Conservation (phyloP, 2,113 vertebrate species). For the Gopherus evgoodei region DNA sequence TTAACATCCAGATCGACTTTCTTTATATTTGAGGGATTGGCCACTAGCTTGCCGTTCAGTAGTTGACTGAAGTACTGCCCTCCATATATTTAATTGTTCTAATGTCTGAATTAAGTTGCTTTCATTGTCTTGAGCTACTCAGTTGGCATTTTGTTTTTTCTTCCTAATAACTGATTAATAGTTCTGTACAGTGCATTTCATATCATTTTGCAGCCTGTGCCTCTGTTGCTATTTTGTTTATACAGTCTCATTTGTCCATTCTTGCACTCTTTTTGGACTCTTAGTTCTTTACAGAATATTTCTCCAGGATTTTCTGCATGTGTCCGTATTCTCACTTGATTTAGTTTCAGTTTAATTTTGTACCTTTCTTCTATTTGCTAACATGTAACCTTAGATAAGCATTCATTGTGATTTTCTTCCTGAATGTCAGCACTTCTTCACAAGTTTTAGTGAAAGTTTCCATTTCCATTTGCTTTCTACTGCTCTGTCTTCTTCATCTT, state of each 20-base stretch:
- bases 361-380: background rate
- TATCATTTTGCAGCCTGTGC: background rate
- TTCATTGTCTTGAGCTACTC: background rate
- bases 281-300: background rate
- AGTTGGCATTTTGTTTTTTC: background rate
- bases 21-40: background rate
- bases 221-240: background rate
- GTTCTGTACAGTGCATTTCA: background rate
- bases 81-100: background rate
- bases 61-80: background rate
- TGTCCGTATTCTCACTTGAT: background rate
- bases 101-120: background rate
- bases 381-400: background rate
- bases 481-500: background rate
- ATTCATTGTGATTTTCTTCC: background rate
- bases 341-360: background rate
- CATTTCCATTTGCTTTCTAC: background rate
- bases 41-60: background rate
- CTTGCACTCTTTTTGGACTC: background rate
- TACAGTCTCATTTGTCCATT: background rate
- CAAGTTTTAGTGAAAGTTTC: background rate
- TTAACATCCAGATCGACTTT: background rate
- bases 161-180: background rate
- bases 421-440: background rate
- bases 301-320: background rate